phyloP scores from a whole-genome alignment of 2,797 vertebrate genomes.

The Argya squamiceps region DNA sequence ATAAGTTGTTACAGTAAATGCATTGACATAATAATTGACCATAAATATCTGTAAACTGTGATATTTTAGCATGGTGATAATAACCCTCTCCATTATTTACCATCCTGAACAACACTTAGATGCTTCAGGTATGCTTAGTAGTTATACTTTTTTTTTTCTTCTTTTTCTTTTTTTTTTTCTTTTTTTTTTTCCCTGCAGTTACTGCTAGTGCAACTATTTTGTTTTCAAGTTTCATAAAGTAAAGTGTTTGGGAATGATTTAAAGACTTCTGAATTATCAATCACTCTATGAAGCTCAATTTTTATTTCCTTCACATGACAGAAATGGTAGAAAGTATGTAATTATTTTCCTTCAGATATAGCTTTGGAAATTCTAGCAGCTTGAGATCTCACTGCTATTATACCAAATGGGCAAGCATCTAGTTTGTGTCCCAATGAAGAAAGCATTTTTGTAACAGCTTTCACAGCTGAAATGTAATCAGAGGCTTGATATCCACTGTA shows the following conservation, averaged over 20 bases:
- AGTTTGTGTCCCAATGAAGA: neutral
- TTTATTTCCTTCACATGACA: neutral
- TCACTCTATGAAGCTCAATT: neutral
- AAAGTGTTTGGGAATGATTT: neutral
- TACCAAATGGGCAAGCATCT: neutral
- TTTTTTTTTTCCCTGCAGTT: too few species aligned
- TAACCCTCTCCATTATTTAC: neutral
- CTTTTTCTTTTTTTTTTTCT: too few species aligned
- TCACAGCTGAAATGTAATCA: conserved; percentile 7
- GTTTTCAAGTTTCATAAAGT: neutral
- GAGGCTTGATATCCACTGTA: neutral
- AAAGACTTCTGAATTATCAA: neutral
- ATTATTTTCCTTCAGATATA: conserved; percentile 20
- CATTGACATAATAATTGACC: neutral
- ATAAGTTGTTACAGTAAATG: neutral
- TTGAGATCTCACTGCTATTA: neutral
- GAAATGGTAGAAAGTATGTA: neutral
- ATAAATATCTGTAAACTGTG: neutral
- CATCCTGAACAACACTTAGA: neutral
- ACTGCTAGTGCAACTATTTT: neutral
- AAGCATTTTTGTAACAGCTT: neutral
- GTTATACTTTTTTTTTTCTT: too few species aligned
- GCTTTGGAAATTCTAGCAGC: neutral
- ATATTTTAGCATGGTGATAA: neutral
- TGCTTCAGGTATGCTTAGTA: rapidly evolving